Conservation (phyloP, 2,113 vertebrate genomes). For the Crocuta crocuta region DNA sequence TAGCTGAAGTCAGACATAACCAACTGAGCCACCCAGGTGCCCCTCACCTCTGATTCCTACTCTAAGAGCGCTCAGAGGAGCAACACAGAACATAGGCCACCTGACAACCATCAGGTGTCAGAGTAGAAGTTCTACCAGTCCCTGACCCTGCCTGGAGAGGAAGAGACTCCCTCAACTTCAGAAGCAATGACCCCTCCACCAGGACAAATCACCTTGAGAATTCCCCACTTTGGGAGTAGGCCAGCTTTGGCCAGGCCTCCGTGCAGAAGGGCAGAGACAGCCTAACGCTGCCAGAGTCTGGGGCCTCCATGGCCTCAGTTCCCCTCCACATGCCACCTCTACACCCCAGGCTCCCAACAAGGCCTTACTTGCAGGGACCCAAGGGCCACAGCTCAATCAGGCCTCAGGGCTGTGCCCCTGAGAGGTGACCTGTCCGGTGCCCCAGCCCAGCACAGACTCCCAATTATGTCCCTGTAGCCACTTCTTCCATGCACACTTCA, state of each 20-base stretch:
- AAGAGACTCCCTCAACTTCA: constrained; percentile 89
- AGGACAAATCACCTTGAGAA: constrained; percentile 90
- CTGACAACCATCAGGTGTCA: constrained; percentile 85
- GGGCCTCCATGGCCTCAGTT: not conserved
- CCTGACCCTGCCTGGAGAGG: constrained; percentile 86
- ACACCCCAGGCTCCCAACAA: not conserved
- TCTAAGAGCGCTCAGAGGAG: constrained; percentile 87
- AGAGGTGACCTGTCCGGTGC: too few relatives aligned
- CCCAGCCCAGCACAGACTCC: not conserved
- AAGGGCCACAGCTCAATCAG: not conserved
- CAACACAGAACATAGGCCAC: constrained; percentile 86
- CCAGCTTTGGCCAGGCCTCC: constrained; percentile 85
- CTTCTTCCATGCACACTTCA: not conserved
- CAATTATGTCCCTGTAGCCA: constrained; percentile 73
- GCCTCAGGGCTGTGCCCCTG: not conserved
- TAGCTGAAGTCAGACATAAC: too few relatives aligned
- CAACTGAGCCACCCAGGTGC: too few relatives aligned
- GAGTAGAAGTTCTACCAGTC: constrained; percentile 84
- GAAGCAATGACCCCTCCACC: constrained; percentile 91
- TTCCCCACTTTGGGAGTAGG: constrained; percentile 84
- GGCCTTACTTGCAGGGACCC: not conserved
- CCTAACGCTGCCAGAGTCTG: constrained; percentile 78
- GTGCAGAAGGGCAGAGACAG: constrained; percentile 90
- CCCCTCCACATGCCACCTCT: not conserved
- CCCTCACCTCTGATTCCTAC: constrained; percentile 80